Base-by-base conservation (phyloP, 1,140 invertebrate species). In the Heliconius eleuchia region DNA sequence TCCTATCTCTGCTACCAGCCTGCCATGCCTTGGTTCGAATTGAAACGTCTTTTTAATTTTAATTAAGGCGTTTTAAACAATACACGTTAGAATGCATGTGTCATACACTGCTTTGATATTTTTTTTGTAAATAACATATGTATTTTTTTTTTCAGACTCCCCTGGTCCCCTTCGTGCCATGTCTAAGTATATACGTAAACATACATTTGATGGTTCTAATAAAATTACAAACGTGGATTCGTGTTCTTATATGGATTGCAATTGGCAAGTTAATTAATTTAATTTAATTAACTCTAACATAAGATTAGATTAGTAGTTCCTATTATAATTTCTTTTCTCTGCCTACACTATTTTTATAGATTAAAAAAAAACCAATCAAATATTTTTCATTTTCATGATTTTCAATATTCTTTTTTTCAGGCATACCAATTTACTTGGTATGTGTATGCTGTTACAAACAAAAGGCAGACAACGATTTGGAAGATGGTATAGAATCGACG, bases 191-290 rank as follows among this genome's bases (percentile, higher is more conserved):
- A 74, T 96, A 98, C 71, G 96, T 97, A 60, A 99, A 99, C 91
- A 92, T 98, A 71, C 97, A 98, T 86, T 94, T 99, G 57, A 98
- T 99, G 97, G 95, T 98, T 72, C 96, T 98, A 88, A 95, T 99
- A 78, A 96, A 97, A 83, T 83, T 95, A 7, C 95, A 96, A 73
- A 98, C 98, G 0, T 99, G 98, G 98, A 96, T 98, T 73, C 95
- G 98, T 85, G 97, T 98, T 85, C 92, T 93, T 0, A 95, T 98
- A 71, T 99, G 98, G 98, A 95, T 98, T 90, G 82, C 95, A 50
- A 95, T 97, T 72, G 97, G 97, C 95, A 92, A 91, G 88, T 27
- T 13, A 9, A 66, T 27, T 66, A 6, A 30, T 66, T 27, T 57
- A 23, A 19, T 55, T 55, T 55, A 19, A n/a, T 8, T 46, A 46